Percentiles rank a stretch among this genome's conserved stretches.
Conservation (phyloP, 2,888 invertebrate species). For the Phrixothrix hirtus region DNA sequence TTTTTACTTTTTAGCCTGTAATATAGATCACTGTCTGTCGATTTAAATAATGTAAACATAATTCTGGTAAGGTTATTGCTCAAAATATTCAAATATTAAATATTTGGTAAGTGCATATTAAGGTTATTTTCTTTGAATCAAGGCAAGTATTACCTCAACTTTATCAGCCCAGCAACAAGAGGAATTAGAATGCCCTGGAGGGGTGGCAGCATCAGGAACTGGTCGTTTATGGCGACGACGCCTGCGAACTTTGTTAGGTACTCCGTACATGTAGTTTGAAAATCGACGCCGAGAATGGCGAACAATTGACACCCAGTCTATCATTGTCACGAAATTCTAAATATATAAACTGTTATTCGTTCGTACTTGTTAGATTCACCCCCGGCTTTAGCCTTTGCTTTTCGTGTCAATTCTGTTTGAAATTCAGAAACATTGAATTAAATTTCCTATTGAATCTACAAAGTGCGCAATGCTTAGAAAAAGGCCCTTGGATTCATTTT, state of each 20-base stretch:
- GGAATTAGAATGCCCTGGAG: constrained; percentile 40
- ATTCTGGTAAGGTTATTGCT: background rate
- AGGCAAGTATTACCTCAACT: constrained; percentile 44
- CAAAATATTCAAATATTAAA: background rate
- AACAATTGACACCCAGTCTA: constrained; percentile 78
- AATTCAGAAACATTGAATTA: background rate
- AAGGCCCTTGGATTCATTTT: too few species aligned
- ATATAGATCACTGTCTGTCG: too few species aligned
- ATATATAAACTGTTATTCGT: background rate
- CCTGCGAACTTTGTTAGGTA: constrained; percentile 67
- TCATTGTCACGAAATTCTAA: constrained; percentile 58
- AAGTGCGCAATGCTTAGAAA: too few species aligned
- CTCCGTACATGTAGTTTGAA: constrained; percentile 70
- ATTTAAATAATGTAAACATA: background rate
- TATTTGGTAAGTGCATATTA: background rate
- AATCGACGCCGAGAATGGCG: constrained; percentile 71
- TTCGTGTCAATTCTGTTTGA: background rate
- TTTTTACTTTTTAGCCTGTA: background rate
- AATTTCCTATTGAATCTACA: too few species aligned
- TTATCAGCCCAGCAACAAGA: constrained; percentile 56
- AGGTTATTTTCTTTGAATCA: background rate
- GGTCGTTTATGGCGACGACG: constrained; percentile 54
- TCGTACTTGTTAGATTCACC: background rate
- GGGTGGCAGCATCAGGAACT: constrained; percentile 14
- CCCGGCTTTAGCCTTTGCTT: background rate